Evolutionary conservation across 2,113 vertebrate species (phyloP).

Genomic region (Oplegnathus fasciatus): DNA sequence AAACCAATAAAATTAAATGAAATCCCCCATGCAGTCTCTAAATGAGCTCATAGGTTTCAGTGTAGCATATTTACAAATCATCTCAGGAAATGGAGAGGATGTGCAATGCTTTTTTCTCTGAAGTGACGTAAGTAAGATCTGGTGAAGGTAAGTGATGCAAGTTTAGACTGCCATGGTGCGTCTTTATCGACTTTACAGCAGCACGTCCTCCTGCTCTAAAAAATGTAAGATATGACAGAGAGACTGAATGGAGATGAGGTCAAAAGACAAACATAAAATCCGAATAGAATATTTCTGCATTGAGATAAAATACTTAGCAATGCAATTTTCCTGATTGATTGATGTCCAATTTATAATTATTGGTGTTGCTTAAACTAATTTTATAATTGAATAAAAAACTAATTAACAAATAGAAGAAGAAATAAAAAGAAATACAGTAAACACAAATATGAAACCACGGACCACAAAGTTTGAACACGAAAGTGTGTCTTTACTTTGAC

Average conservation of each 20-base stretch:
- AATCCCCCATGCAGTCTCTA: background rate
- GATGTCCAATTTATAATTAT: too few species aligned
- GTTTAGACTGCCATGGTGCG: background rate
- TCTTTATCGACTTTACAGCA: background rate
- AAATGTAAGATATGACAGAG: background rate
- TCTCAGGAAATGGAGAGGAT: background rate
- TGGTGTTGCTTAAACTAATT: too few species aligned
- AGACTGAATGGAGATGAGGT: too few species aligned
- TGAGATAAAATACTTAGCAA: too few species aligned
- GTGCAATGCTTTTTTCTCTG: conserved; percentile 16
- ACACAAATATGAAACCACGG: too few species aligned
- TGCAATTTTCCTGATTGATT: too few species aligned
- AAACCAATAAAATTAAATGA: background rate
- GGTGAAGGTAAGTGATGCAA: conserved; percentile 24
- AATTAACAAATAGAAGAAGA: too few species aligned
- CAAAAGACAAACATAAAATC: background rate
- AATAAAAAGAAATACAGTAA: too few species aligned
- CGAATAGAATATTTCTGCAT: too few species aligned
- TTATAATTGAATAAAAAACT: too few species aligned
- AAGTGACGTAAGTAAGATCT: background rate
- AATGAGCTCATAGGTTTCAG: background rate
- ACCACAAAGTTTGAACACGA: too few species aligned
- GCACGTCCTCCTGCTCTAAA: background rate
- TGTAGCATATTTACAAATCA: background rate
- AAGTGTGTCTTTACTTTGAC: background rate